Evolutionary conservation across 2,888 invertebrate species (phyloP).

Genomic region (Drosophila flavopinicola): DNA sequence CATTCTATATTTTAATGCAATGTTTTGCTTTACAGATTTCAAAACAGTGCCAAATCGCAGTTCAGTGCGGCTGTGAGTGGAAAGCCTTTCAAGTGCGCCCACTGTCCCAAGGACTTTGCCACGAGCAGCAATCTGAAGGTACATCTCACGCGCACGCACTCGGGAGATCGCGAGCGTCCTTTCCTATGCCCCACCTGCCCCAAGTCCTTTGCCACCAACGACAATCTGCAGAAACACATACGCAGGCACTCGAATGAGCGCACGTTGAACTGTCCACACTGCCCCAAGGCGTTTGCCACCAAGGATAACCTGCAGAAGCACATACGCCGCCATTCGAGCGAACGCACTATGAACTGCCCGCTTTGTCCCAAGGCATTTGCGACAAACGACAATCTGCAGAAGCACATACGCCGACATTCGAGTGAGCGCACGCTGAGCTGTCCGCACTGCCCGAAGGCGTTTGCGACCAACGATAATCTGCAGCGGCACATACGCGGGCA

Average conservation of each 20-base stretch:
- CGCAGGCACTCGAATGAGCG: constrained; percentile 49
- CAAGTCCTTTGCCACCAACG: constrained; percentile 48
- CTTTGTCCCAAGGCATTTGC: constrained; percentile 53
- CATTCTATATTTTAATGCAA: background rate
- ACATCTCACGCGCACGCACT: constrained; percentile 45
- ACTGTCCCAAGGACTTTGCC: constrained; percentile 49
- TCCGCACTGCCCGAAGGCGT: constrained; percentile 51
- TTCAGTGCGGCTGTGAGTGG: constrained; percentile 4
- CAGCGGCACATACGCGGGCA: constrained; percentile 53
- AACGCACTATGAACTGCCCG: constrained; percentile 41
- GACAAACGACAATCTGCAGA: constrained; percentile 52
- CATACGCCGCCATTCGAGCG: constrained; percentile 47
- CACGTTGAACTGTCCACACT: constrained; percentile 46
- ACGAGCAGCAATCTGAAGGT: constrained; percentile 52
- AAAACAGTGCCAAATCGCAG: constrained; percentile 12
- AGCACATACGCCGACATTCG: constrained; percentile 50
- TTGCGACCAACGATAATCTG: constrained; percentile 52
- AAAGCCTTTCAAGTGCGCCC: constrained; percentile 49
- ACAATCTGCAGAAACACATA: constrained; percentile 50
- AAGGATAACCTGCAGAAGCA: constrained; percentile 56
- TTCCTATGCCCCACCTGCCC: constrained; percentile 51
- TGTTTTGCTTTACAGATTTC: constrained; percentile 14
- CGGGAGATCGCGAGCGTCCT: constrained; percentile 50
- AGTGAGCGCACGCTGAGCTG: constrained; percentile 47
- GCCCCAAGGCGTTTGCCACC: constrained; percentile 53